Conservation (phyloP, 2,888 invertebrate genomes). For the Melanophora roralis region DNA sequence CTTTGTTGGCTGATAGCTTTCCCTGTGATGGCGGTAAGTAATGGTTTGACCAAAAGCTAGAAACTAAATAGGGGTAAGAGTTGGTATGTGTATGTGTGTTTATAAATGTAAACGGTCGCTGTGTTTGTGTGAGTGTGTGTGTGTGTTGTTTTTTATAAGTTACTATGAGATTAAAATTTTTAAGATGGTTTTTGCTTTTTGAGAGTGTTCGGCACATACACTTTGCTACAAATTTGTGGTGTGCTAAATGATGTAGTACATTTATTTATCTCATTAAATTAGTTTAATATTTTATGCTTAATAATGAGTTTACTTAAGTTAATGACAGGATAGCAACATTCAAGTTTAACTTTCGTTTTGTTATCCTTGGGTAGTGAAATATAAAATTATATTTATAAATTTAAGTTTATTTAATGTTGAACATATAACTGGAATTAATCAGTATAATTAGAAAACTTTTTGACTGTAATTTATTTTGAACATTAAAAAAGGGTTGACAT, state of each 20-base stretch:
- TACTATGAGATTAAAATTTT: conserved; percentile 36
- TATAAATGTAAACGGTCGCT: neutral
- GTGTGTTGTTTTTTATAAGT: neutral
- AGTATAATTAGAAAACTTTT: conserved; percentile 18
- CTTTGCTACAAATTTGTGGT: neutral
- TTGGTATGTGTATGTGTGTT: neutral
- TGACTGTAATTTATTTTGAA: neutral
- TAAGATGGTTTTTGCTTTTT: conserved; percentile 27
- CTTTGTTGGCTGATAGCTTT: conserved; percentile 76
- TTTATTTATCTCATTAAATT: conserved; percentile 55
- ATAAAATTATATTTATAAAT: conserved; percentile 15
- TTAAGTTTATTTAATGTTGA: neutral
- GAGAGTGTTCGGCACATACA: neutral
- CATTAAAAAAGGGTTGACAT: neutral
- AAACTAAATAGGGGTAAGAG: neutral
- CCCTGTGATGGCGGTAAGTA: conserved; percentile 75
- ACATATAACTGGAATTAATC: neutral
- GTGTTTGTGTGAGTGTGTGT: neutral
- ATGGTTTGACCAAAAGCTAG: neutral
- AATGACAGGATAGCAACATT: conserved; percentile 28
- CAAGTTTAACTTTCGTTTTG: neutral
- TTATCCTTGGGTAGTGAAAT: neutral
- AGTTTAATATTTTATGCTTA: conserved; percentile 50
- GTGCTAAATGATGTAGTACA: conserved; percentile 35
- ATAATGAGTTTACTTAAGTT: conserved; percentile 51